Evolutionary conservation across 2,888 invertebrate genomes (phyloP), one percentile per base, ranked within the genome.

Genomic region (Strigamia maritima): DNA sequence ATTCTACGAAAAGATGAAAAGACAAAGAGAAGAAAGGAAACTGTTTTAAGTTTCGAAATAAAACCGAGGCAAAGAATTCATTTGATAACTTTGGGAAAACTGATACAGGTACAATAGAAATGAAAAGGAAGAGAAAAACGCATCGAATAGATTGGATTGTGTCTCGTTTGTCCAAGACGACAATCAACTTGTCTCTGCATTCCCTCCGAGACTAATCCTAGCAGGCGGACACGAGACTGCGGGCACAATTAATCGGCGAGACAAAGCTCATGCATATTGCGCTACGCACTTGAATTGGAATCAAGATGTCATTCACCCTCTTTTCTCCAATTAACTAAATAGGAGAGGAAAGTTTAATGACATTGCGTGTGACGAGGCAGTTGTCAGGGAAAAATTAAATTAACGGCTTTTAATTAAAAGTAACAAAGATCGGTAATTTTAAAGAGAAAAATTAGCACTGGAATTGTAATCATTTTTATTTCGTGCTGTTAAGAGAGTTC

Each of bases 201-300:
- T 26, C 28, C 65, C 65, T 65, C 65, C 14, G 65, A 65, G 65
- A 65, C 65, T 65, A 65, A 65, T 65, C 65, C 65, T 28, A 65
- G 24, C 6, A 16, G 28, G 3, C 8, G 14, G 65, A 65, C 65
- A 65, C 65, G 60, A 12, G 65, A 65, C 65, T 65, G 65, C 65
- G 65, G 65, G 65, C 28, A 28, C 65, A 26, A 65, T 65, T 65
- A 65, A 65, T 65, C 65, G 65, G 65, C 65, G 65, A 65, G 65
- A 65, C 65, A 65, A 65, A 65, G 65, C 65, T 65, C 65, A 65
- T 65, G 65, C 65, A 65, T 65, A 65, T 65, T 65, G 65, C 28
- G 24, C 65, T 16, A 16, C 65, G 65, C 12, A 28, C 28, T 28
- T 26, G 65, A 65, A 65, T 65, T 65, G 65, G 65, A 65, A 65